Evolutionary conservation across 2,888 invertebrate genomes (phyloP), one percentile per base, ranked within the genome.

Genomic region (Urechis unicinctus): DNA sequence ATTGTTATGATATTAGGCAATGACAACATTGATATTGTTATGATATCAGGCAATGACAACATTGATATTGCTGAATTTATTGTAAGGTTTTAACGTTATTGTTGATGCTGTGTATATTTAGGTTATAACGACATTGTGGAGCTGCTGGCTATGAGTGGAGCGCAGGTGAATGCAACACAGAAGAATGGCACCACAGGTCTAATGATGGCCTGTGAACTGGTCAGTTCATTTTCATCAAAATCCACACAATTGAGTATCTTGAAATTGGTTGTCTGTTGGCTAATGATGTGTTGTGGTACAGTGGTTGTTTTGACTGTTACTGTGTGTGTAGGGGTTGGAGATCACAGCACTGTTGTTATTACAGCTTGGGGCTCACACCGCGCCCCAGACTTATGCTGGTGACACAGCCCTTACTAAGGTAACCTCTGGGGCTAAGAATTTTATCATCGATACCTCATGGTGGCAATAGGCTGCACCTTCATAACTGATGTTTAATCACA

Each of bases 341-440:
- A 66, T 68, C 55, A 66, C 70, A 9, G 71, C 73, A 6, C 67
- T 68, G 24, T 58, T 72, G 36, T 59, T 76, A 25, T 56, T 76
- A 24, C 69, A 71, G 41, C 59, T 69, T 55, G 73, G 74, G 36
- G 73, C 74, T 47, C 67, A 70, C 57, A 66, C 73, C 26, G 73
- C 73, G 61, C 53, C 68, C n/a, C 68, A 65, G 43, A 63, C 62
- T 49, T 53, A 48, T n/a, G 63, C 58, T 45, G 74, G 73, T 43
- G 72, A 74, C 59, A 72, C 73, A 17, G 72, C 74, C 13, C 62
- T 76, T 1, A 73, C 75, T 63, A 71, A 72, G 67, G 75, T 74
- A 64, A 53, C 42, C n/a, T 45, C 9, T 21, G 6, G 6, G 9
- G 9, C n/a, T 45, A 21, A 45, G 22, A 9, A 36, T 36, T 17